Percentiles rank a stretch among this genome's conserved stretches.
Conservation (phyloP, 2,888 invertebrate genomes). For the Hoplodrina ambigua region DNA sequence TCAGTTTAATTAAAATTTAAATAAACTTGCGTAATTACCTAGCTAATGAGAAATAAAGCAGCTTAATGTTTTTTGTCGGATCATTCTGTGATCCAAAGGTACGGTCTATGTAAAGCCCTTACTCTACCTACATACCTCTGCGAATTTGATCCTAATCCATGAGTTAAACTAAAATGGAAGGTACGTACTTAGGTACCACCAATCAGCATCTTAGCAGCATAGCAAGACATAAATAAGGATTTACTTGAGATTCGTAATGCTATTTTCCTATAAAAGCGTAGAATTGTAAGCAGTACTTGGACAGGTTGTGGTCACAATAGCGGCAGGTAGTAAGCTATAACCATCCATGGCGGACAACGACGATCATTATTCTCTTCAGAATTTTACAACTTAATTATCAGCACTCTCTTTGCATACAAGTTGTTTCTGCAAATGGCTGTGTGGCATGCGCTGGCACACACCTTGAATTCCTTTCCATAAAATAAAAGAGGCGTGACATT, state of each 20-base stretch:
- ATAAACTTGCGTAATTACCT: constrained; percentile 21
- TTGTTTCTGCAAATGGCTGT: constrained; percentile 59
- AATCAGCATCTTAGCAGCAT: constrained; percentile 8
- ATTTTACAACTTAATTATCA: constrained; percentile 62
- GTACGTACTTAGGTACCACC: not conserved
- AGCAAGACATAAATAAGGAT: constrained; percentile 6
- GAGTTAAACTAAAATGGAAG: constrained; percentile 13
- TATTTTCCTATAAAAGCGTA: constrained; percentile 7
- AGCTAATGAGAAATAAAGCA: constrained; percentile 35
- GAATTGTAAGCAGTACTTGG: constrained; percentile 45
- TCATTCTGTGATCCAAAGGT: constrained; percentile 9
- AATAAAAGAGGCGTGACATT: constrained; percentile 53
- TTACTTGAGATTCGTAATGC: constrained; percentile 2
- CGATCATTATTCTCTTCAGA: constrained; percentile 56
- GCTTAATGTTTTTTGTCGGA: constrained; percentile 28
- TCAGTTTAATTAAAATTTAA: constrained; percentile 32
- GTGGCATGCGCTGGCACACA: constrained; percentile 56
- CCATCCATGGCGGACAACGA: constrained; percentile 23
- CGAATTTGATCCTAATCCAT: constrained; percentile 26
- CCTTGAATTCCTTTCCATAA: constrained; percentile 60
- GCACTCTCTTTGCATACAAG: constrained; percentile 60
- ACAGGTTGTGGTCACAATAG: constrained; percentile 35
- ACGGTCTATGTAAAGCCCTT: constrained; percentile 1
- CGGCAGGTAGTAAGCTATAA: constrained; percentile 25
- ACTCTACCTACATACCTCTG: constrained; percentile 22